Base-by-base conservation (phyloP, 2,888 invertebrate genomes). In the Crepidodera aurea region DNA sequence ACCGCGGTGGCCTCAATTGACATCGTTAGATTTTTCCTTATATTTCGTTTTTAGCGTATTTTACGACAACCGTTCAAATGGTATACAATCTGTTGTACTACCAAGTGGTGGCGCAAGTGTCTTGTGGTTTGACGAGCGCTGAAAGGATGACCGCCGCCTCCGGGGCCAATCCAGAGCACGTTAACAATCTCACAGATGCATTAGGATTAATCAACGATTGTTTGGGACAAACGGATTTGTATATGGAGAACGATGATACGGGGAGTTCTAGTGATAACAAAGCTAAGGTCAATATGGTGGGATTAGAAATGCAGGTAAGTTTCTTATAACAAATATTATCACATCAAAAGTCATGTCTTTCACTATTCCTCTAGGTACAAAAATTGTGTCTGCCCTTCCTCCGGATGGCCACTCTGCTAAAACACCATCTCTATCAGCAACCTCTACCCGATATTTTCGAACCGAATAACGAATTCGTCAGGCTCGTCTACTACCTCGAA, bases 61-160 rank as follows among this genome's bases (percentile, higher is more conserved):
- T 93, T 82, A 91, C 91, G 1, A 90, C 91, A 77, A 88, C 96
- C 74, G 92, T 96, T 1, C 91, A 92, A 79, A 89, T 92, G 68
- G 85, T 96, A 68, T 97, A 93, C 84, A 93, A 96, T 79, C 85
- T 96, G 66, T 84, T 91, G 64, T 95, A 93, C 83, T 91, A 96
- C 80, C 96, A 96, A 85, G 90, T 94, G 48, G 87, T 95, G 67
- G 87, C 91, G 55, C 92, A 93, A 81, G 84, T 94, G 66, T 88
- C 90, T 57, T 90, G 90, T 66, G 85, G 84, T 67, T 83, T 90
- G 75, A 86, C 87, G 37, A 87, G 88, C 44, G 83, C 83, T 39
- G 90, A 90, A 71, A 86, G 91, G 57, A 83, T 83, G 19, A 83
- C 84, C 51, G 76, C 74, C 0, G 72, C 73, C 27, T 69, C 72